Base-by-base conservation (phyloP, 1,140 invertebrate genomes). In the Trypoxylus dichotomus region DNA sequence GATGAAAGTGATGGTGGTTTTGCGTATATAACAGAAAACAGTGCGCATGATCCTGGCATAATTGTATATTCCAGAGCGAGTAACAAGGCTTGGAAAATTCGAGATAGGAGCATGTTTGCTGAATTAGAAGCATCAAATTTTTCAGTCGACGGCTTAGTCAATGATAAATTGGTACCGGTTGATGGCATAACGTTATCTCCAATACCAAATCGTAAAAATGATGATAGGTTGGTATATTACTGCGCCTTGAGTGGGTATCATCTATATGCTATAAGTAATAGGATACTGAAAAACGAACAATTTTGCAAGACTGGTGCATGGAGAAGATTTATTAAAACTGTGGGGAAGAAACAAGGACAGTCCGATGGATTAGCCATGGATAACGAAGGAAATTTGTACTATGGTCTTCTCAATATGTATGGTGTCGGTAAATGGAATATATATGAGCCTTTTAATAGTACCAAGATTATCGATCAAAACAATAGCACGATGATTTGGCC, bases 341-440 rank as follows among this genome's bases (percentile, higher is more conserved):
- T 92, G 7, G 92, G 92, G 0, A 84, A 84, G 0, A 93, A 93
- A 80, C 82, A 87, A 1, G 91, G 91, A 1, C 91, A 92, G 82
- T 90, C 89, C 0, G 91, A 92, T 77, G 92, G 92, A 10, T 91
- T 93, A 89, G 89, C 89, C 47, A 92, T 93, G 89, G 92, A 93
- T 76, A 88, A 90, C 2, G 87, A 85, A 7, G 91, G 92, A 3
- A 84, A 90, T 25, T 86, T 94, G 5, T 94, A 91, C 83, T 93
- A 88, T 80, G 92, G 92, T 5, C 85, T 93, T 3, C 81, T 93
- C 11, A 90, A 89, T 15, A 89, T 90, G 78, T 89, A 92, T 77
- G 90, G 91, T 1, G 89, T 94, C 27, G 89, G 89, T 1, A 89
- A 88, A 83, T 93, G 92, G 92, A 91, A 93, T 81, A 91, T 88